Percentiles rank a stretch among this genome's conserved stretches.
Evolutionary conservation across 2,888 invertebrate species (phyloP).

Genomic region (Polyommatus icarus): DNA sequence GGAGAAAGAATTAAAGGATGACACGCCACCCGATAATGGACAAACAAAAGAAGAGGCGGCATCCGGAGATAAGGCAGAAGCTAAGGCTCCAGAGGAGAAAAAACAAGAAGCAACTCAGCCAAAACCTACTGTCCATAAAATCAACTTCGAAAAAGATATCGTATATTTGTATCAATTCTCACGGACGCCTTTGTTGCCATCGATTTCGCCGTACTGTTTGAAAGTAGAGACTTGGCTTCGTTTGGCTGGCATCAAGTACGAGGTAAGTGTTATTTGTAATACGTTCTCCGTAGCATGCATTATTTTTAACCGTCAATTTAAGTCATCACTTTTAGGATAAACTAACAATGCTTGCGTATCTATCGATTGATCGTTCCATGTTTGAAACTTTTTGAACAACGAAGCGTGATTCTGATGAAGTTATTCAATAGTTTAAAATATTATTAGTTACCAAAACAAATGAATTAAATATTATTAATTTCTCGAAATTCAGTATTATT

Average conservation of each 20-base stretch:
- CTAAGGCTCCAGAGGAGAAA: constrained; percentile 68
- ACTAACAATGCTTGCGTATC: constrained; percentile 46
- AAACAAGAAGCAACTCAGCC: constrained; percentile 84
- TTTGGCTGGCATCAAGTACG: constrained; percentile 94
- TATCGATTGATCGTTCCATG: constrained; percentile 41
- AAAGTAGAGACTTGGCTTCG: constrained; percentile 98
- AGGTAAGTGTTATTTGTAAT: constrained; percentile 83
- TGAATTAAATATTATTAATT: background rate
- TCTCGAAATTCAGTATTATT: background rate
- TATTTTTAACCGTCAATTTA: constrained; percentile 33
- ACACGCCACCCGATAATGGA: constrained; percentile 72
- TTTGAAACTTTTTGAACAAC: constrained; percentile 35
- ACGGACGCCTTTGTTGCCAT: constrained; percentile 93
- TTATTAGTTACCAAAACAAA: background rate
- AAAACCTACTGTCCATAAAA: constrained; percentile 91
- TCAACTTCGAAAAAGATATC: constrained; percentile 93
- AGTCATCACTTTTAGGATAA: constrained; percentile 32
- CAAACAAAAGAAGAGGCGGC: constrained; percentile 69
- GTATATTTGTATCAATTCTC: constrained; percentile 97
- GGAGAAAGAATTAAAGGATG: constrained; percentile 81
- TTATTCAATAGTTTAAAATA: background rate
- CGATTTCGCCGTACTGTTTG: constrained; percentile 94
- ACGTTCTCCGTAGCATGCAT: background rate
- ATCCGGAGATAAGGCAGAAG: constrained; percentile 75
- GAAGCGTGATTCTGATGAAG: constrained; percentile 31